A percentile compares a stretch with the other conserved stretches of the same genome.
These are phyloP conservation scores for Manis pentadactyla DNA, from an alignment of 2,797 vertebrate species.

Conservation along the genomic window DNA sequence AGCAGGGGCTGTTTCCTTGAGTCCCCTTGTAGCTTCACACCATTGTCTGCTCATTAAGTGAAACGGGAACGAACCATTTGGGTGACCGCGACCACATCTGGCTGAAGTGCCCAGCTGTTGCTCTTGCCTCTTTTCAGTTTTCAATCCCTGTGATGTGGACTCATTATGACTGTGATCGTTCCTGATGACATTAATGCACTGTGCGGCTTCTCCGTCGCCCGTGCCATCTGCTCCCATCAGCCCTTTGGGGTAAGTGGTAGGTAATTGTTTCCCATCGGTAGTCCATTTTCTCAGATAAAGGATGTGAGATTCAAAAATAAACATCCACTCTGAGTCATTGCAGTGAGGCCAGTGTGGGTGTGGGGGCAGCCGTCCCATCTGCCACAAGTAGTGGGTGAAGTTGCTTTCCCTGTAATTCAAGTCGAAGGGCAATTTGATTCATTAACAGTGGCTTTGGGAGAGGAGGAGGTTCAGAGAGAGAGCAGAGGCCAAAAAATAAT, in stretches of 20 bases:
- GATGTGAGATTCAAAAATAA: conserved; percentile 80
- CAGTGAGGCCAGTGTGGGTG: conserved; percentile 55
- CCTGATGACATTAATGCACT: conserved; percentile 82
- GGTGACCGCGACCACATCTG: conserved; percentile 69
- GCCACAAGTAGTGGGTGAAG: conserved; percentile 53
- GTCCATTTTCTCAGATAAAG: conserved; percentile 82
- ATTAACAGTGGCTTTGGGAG: conserved; percentile 72
- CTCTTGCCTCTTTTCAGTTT: conserved; percentile 73
- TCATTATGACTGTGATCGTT: conserved; percentile 81
- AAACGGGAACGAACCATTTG: conserved; percentile 73
- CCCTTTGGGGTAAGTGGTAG: conserved; percentile 81
- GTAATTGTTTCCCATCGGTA: conserved; percentile 83
- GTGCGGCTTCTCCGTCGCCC: conserved; percentile 64
- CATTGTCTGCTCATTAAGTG: conserved; percentile 47
- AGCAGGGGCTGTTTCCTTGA: background rate
- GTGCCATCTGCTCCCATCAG: conserved; percentile 83
- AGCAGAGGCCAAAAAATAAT: conserved; percentile 49
- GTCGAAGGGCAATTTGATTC: conserved; percentile 80
- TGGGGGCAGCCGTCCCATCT: conserved; percentile 76
- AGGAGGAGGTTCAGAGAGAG: conserved; percentile 58
- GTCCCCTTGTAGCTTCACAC: conserved; percentile 19
- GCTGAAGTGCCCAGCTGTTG: conserved; percentile 62
- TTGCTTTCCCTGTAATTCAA: conserved; percentile 67
- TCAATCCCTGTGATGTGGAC: conserved; percentile 67
- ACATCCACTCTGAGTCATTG: conserved; percentile 70